phyloP scores from a whole-genome alignment of 2,888 invertebrate genomes.

The Rhynchonema sp. region DNA sequence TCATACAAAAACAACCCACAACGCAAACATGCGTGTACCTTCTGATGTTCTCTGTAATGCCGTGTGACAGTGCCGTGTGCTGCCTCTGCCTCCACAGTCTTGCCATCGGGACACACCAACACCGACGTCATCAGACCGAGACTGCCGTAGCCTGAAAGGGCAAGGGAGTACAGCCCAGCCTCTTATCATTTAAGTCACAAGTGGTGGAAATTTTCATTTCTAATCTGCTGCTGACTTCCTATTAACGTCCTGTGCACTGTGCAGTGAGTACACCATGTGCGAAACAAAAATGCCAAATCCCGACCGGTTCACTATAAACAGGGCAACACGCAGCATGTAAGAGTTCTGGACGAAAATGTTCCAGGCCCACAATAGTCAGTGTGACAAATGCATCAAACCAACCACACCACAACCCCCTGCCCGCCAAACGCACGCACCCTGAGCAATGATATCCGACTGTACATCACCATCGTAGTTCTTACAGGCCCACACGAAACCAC shows the following conservation, averaged over 20 bases:
- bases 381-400: background rate
- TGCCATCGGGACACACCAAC: constrained; percentile 40
- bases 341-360: no score
- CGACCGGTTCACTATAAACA: no score
- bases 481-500: constrained; percentile 50
- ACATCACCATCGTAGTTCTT: constrained; percentile 47
- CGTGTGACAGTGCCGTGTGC: constrained; percentile 42
- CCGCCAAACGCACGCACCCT: constrained; percentile 31
- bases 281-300: no score
- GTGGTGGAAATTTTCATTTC: no score
- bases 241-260: no score
- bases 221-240: no score
- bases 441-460: constrained; percentile 68
- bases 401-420: constrained; percentile 5
- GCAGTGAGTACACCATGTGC: no score
- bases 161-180: no score
- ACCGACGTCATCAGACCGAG: constrained; percentile 52
- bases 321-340: no score
- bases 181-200: no score
- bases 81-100: constrained; percentile 41
- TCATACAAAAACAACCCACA: no score
- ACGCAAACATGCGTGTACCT: constrained; percentile 29
- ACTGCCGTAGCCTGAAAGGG: constrained; percentile 47
- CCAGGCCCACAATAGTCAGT: background rate
- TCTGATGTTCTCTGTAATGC: constrained; percentile 54